A percentile compares a stretch with the other conserved stretches of the same genome.
These are phyloP conservation scores for Squalus acanthias DNA, from an alignment of 2,797 vertebrate species.

Conservation along the genomic window DNA sequence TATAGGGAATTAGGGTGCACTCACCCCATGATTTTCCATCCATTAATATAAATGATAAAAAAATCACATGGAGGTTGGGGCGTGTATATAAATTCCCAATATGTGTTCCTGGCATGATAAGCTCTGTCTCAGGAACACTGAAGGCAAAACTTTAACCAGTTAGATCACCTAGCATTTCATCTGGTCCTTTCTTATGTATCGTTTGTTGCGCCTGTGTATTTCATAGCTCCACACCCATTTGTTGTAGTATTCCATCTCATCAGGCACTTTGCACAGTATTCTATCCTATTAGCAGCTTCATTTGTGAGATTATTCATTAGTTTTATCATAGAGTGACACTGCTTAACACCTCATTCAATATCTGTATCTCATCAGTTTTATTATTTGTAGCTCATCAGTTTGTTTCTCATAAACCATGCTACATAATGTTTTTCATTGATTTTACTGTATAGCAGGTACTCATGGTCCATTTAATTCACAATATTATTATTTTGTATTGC, in stretches of 20 bases:
- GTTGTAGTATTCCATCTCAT: not conserved
- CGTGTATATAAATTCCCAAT: not conserved
- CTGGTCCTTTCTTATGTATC: not conserved
- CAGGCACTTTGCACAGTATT: not conserved
- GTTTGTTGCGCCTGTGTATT: not conserved
- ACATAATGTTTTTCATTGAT: not conserved
- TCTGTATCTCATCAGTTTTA: not conserved
- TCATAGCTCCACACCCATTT: not conserved
- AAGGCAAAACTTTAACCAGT: not conserved
- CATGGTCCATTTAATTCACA: not conserved
- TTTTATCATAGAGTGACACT: not conserved
- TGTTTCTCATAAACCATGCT: not conserved
- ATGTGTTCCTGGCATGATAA: not conserved
- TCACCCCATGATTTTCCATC: not conserved
- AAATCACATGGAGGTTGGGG: not conserved
- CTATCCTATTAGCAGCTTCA: not conserved
- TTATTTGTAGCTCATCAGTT: constrained; percentile 1
- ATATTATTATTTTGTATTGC: not conserved
- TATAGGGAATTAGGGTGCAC: not conserved
- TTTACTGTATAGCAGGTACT: not conserved
- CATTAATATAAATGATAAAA: not conserved
- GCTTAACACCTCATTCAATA: not conserved
- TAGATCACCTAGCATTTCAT: not conserved
- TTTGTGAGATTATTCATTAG: not conserved
- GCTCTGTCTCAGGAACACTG: not conserved